phyloP scores from a whole-genome alignment of 2,113 vertebrate genomes.

The Leucopternis melanops region DNA sequence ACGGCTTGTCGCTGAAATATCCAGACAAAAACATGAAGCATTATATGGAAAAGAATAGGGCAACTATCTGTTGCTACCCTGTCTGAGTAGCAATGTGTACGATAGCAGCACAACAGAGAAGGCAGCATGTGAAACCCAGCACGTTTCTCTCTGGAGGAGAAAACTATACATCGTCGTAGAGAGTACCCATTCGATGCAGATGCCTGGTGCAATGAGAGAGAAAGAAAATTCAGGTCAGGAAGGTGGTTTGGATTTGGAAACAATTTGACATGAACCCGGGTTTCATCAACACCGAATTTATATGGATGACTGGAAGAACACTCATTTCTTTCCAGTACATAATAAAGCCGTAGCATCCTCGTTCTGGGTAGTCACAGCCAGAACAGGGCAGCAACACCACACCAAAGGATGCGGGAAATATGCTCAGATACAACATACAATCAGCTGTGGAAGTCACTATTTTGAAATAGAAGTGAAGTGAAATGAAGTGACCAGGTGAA shows the following conservation, averaged over 20 bases:
- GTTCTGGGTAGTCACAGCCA: background rate
- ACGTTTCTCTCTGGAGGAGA: background rate
- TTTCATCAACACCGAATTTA: background rate
- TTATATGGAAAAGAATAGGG: background rate
- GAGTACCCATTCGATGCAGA: background rate
- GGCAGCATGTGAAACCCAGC: background rate
- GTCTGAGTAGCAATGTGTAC: fast-evolving
- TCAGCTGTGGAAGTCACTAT: background rate
- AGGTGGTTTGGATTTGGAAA: background rate
- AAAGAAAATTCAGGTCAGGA: background rate
- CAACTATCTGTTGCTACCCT: background rate
- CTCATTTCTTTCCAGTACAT: background rate
- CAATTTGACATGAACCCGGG: background rate
- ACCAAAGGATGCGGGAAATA: background rate
- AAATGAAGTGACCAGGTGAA: background rate
- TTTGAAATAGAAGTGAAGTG: background rate
- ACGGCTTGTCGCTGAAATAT: background rate
- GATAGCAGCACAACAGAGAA: background rate
- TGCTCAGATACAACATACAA: background rate
- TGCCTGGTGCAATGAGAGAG: too few species aligned
- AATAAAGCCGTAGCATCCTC: fast-evolving
- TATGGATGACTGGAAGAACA: background rate
- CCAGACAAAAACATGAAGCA: background rate
- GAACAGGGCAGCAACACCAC: background rate
- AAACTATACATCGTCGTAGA: fast-evolving